Base-by-base conservation (phyloP, 1,140 invertebrate genomes). In the Propsilocerus akamusi region DNA sequence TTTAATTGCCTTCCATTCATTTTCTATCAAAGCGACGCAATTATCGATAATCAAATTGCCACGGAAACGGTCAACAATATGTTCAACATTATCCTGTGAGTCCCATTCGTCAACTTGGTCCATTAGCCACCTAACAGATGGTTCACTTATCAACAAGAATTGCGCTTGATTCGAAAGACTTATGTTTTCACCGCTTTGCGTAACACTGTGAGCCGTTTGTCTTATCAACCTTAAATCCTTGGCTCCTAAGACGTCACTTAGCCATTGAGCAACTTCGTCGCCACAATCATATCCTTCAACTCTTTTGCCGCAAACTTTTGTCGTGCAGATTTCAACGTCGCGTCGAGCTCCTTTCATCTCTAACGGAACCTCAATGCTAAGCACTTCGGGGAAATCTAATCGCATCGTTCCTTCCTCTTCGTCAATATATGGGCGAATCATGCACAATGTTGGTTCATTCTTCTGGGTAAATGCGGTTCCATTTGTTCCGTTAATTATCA, bases 401-500 rank as follows among this genome's bases (percentile, higher is more conserved):
- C 69, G 68, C 56, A 96, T 65, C 17, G 65, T 59, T 53, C 75
- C 69, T 4, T 64, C 64, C 41, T 75, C 58, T 25, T 81, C 61
- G 68, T 86, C 70, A 52, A 93, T 74, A 8, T 64, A 59, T 3
- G 93, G 90, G 56, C 67, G 72, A n/a, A 97, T 76, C 23, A 85
- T 65, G 67, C 89, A 92, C 57, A 97, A 70, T 53, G 72, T 75
- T 1, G 81, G 74, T 57, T 83, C 77, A 49, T 83, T 75, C 63
- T 97, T 96, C 65, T 96, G 91, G 25, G 87, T 94, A 12, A 97
- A 60, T 51, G 81, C 83, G 34, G 83, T 74, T 22, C 90, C 90
- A 58, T 75, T 71, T 25, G 68, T 66, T 12, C 71, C 65, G 54
- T 79, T 84, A 1, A 92, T 71, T 51, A 97, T 81, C 83, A 95